Percentiles rank a stretch among this genome's conserved stretches.
Evolutionary conservation across 2,113 vertebrate species (phyloP).

Genomic region (Cebus imitator): DNA sequence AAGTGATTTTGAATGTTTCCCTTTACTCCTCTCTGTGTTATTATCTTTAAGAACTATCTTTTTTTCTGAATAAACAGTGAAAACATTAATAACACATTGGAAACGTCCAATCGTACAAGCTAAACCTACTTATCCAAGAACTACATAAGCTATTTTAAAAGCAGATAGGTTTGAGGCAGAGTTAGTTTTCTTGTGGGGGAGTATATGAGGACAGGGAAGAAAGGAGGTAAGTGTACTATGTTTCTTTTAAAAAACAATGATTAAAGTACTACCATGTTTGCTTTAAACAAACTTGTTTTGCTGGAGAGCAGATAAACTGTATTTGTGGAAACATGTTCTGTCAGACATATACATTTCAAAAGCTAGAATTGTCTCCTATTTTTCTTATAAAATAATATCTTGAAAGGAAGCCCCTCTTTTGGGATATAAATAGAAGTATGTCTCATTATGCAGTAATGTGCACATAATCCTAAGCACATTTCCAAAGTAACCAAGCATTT

Average conservation of each 20-base stretch:
- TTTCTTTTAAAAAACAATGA: neutral
- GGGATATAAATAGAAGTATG: neutral
- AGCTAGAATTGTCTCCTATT: neutral
- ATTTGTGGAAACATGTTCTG: neutral
- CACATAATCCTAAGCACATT: neutral
- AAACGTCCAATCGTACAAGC: neutral
- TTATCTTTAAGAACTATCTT: neutral
- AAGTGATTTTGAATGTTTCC: neutral
- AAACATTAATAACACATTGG: neutral
- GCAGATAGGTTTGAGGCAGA: slow-evolving; percentile 29
- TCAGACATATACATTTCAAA: neutral
- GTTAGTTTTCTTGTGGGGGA: neutral
- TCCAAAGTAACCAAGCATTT: neutral
- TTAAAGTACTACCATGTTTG: neutral
- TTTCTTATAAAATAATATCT: slow-evolving; percentile 27
- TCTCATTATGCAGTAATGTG: neutral
- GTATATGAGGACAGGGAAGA: neutral
- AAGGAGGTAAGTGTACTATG: neutral
- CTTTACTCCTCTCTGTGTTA: neutral
- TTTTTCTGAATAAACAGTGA: neutral
- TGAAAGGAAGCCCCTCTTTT: neutral
- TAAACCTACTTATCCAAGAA: neutral
- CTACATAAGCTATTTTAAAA: slow-evolving; percentile 51
- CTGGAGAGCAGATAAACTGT: neutral
- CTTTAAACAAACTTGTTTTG: slow-evolving; percentile 17